These are phyloP conservation scores for Drosophila prostipennis DNA, from an alignment of 2,888 invertebrate genomes.

Conservation along the genomic window DNA sequence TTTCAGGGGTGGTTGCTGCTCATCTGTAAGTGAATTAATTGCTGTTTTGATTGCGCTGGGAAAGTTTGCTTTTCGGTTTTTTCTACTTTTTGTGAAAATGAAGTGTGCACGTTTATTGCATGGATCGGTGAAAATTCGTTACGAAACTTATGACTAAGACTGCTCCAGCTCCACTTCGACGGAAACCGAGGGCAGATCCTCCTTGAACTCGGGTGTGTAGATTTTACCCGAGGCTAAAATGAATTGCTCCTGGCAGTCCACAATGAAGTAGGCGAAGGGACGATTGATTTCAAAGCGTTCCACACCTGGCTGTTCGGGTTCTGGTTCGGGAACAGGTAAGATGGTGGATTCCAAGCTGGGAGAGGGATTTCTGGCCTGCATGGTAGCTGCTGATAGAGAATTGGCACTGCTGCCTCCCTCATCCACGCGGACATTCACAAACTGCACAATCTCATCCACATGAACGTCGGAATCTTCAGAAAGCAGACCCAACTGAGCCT, in stretches of 20 bases:
- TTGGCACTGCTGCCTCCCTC: constrained; percentile 85
- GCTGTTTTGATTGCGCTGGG: constrained; percentile 80
- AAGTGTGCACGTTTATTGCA: constrained; percentile 62
- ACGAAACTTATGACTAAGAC: constrained; percentile 66
- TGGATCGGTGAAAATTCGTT: constrained; percentile 76
- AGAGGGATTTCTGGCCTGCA: constrained; percentile 62
- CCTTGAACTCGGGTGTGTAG: constrained; percentile 84
- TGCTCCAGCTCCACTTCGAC: constrained; percentile 79
- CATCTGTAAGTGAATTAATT: constrained; percentile 76
- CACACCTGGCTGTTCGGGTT: constrained; percentile 68
- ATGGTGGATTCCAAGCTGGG: constrained; percentile 38
- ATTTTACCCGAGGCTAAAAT: constrained; percentile 87
- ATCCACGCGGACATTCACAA: constrained; percentile 87
- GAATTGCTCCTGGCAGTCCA: constrained; percentile 86
- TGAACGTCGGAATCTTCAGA: constrained; percentile 87
- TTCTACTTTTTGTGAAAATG: constrained; percentile 40
- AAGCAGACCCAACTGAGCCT: constrained; percentile 86
- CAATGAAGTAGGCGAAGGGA: constrained; percentile 88
- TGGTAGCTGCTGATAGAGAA: constrained; percentile 83
- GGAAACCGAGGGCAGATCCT: constrained; percentile 65
- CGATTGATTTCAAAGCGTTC: constrained; percentile 85
- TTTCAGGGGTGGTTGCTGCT: constrained; percentile 60
- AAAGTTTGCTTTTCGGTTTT: constrained; percentile 31
- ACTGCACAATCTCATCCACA: constrained; percentile 88
- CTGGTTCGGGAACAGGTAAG: constrained; percentile 63